Percentiles rank a stretch among this genome's conserved stretches.
Conservation (phyloP, 1,140 invertebrate species). For the Mactra quadrangularis region DNA sequence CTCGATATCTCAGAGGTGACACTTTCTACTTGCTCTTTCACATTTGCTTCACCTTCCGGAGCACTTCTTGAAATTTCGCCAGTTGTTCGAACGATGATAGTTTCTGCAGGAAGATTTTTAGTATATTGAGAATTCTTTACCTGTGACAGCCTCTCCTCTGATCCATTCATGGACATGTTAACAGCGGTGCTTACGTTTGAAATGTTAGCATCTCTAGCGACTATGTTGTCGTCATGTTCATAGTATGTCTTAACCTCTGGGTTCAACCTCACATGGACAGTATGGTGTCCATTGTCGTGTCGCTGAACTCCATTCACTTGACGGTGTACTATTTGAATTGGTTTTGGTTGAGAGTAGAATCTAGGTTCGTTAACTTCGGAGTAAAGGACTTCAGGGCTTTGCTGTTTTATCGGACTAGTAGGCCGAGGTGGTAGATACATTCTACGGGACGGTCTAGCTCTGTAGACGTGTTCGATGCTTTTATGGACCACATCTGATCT, state of each 20-base stretch:
- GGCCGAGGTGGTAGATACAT: not conserved
- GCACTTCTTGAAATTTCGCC: not conserved
- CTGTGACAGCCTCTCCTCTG: not conserved
- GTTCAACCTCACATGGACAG: not conserved
- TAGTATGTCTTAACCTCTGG: constrained; percentile 1
- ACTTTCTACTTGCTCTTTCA: not conserved
- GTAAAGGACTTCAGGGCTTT: not conserved
- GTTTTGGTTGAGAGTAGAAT: not conserved
- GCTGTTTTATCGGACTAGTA: not conserved
- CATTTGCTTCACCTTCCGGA: not conserved
- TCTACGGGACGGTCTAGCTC: constrained; percentile 3
- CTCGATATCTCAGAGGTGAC: too few relatives aligned
- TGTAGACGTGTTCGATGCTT: constrained; percentile 51
- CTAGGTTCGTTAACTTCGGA: not conserved
- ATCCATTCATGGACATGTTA: constrained; percentile 1
- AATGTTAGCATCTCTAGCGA: not conserved
- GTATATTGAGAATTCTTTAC: too few relatives aligned
- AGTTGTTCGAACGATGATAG: not conserved
- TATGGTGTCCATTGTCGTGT: not conserved
- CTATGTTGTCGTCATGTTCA: not conserved
- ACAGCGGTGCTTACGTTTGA: constrained; percentile 7
- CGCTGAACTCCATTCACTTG: not conserved
- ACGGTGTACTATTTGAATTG: not conserved
- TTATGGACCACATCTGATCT: constrained; percentile 35
- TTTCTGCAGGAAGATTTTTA: too few relatives aligned